phyloP scores from a whole-genome alignment of 2,113 vertebrate species.

The Hippocampus abdominalis region DNA sequence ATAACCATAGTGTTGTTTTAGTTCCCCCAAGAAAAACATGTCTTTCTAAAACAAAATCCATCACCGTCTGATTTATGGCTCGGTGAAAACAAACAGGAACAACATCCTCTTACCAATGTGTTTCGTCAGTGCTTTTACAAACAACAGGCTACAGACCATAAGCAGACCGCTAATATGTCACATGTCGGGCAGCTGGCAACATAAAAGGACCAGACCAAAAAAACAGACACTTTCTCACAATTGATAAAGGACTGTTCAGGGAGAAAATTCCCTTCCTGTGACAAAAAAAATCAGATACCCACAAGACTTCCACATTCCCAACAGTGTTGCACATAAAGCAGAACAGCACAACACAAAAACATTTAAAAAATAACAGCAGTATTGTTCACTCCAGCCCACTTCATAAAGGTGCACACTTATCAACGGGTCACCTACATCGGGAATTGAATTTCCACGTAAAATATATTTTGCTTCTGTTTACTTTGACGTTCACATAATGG shows the following conservation, averaged over 20 bases:
- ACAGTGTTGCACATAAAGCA: slow-evolving; percentile 46
- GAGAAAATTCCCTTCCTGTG: slow-evolving; percentile 80
- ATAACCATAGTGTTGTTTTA: slow-evolving; percentile 17
- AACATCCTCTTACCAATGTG: slow-evolving; percentile 38
- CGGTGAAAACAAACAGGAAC: slow-evolving; percentile 40
- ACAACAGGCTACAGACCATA: slow-evolving; percentile 40
- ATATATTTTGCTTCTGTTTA: neutral
- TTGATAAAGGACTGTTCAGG: slow-evolving; percentile 52
- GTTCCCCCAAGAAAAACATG: slow-evolving; percentile 17
- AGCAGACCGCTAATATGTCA: slow-evolving; percentile 44
- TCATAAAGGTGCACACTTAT: neutral
- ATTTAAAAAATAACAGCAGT: slow-evolving; percentile 15
- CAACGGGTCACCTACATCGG: neutral
- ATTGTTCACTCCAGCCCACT: neutral
- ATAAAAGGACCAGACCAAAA: slow-evolving; percentile 34
- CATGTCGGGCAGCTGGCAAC: slow-evolving; percentile 42
- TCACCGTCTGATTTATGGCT: slow-evolving; percentile 52
- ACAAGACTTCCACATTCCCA: slow-evolving; percentile 61
- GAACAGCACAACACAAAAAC: neutral
- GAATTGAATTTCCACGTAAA: neutral
- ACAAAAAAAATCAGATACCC: slow-evolving; percentile 61
- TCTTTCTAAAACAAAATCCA: slow-evolving; percentile 22
- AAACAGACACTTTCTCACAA: slow-evolving; percentile 58
- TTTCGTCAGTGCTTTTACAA: slow-evolving; percentile 39
- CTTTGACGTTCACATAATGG: neutral